Evolutionary conservation across 2,113 vertebrate genomes (phyloP).

Genomic region (Malurus elegans): DNA sequence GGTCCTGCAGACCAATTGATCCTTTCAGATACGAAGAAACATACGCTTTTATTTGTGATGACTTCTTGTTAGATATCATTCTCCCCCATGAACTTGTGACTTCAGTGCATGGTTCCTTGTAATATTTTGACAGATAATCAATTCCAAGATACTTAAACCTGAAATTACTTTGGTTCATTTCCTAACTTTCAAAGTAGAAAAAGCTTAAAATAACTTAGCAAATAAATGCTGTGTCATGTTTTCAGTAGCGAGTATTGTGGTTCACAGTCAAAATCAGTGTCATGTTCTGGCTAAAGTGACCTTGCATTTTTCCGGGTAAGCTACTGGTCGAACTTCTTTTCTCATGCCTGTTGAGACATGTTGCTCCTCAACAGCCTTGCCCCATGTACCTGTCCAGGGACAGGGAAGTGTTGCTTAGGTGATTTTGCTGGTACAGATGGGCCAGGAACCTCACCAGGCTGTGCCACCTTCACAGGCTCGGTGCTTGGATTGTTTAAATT

Average conservation of each 20-base stretch:
- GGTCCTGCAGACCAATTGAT: not conserved
- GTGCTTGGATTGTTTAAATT: not conserved
- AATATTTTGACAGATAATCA: not conserved
- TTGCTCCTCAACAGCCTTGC: not conserved
- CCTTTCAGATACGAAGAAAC: not conserved
- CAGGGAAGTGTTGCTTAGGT: not conserved
- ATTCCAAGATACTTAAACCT: not conserved
- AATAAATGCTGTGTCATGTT: not conserved
- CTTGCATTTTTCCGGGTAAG: not conserved
- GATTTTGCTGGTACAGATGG: not conserved
- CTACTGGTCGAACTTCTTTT: not conserved
- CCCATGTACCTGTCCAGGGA: not conserved
- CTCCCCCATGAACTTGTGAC: not conserved
- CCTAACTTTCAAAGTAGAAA: not conserved
- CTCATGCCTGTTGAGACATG: not conserved
- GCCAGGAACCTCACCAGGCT: not conserved
- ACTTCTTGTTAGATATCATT: not conserved
- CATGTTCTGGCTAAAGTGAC: not conserved
- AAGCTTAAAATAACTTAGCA: not conserved
- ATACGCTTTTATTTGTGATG: not conserved
- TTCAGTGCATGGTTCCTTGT: not conserved
- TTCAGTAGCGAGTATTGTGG: not conserved
- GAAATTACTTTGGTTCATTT: not conserved
- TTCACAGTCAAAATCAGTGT: not conserved
- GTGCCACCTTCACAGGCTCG: not conserved